Evolutionary conservation across 2,797 vertebrate genomes (phyloP).

Genomic region (Poecilia wingei): DNA sequence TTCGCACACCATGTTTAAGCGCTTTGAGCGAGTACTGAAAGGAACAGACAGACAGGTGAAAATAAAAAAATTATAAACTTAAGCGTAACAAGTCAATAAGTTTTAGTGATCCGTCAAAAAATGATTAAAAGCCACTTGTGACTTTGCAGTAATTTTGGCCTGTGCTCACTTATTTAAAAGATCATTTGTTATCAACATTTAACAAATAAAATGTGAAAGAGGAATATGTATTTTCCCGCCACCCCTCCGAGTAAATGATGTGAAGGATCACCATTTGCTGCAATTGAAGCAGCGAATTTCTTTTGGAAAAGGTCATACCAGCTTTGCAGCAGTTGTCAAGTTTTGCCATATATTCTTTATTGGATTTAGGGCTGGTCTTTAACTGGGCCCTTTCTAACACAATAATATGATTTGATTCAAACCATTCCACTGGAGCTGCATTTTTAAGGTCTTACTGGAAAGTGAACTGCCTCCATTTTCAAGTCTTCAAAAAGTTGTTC

Average conservation of each 20-base stretch:
- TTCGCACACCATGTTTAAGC: neutral
- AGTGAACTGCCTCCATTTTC: neutral
- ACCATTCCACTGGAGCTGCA: neutral
- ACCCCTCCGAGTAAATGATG: neutral
- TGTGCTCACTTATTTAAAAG: neutral
- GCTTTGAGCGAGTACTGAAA: neutral
- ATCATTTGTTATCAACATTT: neutral
- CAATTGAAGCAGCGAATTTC: neutral
- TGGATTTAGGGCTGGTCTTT: neutral
- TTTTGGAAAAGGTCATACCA: neutral
- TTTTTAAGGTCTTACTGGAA: neutral
- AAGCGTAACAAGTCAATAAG: neutral
- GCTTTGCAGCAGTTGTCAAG: neutral
- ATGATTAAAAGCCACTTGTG: neutral
- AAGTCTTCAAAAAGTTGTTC: neutral
- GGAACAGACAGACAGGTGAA: constrained; percentile 3
- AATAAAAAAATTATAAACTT: constrained; percentile 10
- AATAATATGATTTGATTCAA: neutral
- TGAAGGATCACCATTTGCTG: neutral
- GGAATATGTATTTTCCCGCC: neutral
- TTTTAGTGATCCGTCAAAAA: neutral
- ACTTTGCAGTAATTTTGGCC: neutral
- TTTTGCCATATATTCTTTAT: neutral
- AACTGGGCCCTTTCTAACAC: neutral
- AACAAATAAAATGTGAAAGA: neutral